Evolutionary conservation across 30 jellyfish, hydroid and myxozoan species (phyloP).

Genomic region (Aurelia aurita complex sp. Pacific): DNA sequence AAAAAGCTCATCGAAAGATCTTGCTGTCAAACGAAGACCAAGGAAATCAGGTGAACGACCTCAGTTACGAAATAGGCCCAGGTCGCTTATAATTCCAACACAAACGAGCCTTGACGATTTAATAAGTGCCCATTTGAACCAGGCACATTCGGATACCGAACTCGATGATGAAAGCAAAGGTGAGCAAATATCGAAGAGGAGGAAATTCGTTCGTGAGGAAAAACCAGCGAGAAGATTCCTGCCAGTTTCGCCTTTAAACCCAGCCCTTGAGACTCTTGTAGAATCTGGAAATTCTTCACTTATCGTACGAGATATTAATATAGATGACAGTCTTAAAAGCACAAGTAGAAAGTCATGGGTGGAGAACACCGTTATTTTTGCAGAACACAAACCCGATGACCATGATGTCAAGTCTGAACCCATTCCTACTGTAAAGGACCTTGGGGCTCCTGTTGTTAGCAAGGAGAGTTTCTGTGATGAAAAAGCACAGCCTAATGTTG

Average conservation of each 20-base stretch:
- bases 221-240: conserved; percentile 9
- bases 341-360: conserved; percentile 12
- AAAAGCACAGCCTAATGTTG: no score
- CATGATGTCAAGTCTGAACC: background rate
- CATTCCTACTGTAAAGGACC: background rate
- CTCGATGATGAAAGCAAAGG: conserved; percentile 12
- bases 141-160: conserved; percentile 47
- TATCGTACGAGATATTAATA: conserved; percentile 39
- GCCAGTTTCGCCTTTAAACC: background rate
- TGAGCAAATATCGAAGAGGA: background rate
- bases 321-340: conserved; percentile 34
- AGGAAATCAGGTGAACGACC: conserved; percentile 46
- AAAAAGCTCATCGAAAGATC: background rate
- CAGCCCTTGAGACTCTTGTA: background rate
- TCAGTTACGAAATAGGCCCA: conserved; percentile 32
- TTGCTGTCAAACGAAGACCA: conserved; percentile 39
- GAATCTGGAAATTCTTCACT: background rate
- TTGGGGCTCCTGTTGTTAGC: background rate
- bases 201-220: conserved; percentile 2
- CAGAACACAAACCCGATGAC: background rate
- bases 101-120: conserved; percentile 30
- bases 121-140: conserved; percentile 10
- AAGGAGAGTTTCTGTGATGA: background rate
- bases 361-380: conserved; percentile 15
- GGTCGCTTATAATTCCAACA: conserved; percentile 35